Base-by-base conservation (phyloP, 2,888 invertebrate genomes). In the Halictus ligatus region DNA sequence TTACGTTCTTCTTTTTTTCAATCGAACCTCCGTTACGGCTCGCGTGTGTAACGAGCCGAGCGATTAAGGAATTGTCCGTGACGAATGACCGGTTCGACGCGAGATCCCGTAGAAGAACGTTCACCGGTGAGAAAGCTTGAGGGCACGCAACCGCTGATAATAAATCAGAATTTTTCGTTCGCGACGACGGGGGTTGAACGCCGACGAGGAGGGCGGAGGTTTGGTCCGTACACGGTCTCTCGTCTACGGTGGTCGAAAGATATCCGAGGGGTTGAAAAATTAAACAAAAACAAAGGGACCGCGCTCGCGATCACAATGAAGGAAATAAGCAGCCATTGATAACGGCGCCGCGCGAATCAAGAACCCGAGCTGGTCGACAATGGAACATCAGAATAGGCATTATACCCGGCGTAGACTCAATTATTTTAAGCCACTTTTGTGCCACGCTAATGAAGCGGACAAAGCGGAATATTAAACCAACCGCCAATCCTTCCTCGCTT, bases 401-500 rank as follows among this genome's bases (percentile, higher is more conserved):
- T 93, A 94, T 94, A 89, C 92, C 81, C 92, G 87, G 90, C 89
- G 92, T 91, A 93, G 94, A 94, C 94, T 94, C 92, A 94, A 94
- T 94, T 94, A 94, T 94, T 93, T 93, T 92, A 94, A 94, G 93
- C 93, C 91, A 94, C 94, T 94, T 94, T 94, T 94, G 94, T 94
- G 92, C 91, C 84, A 82, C 93, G 91, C 94, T 94, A 94, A 94
- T 94, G 94, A 94, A 93, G 89, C 92, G 92, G 91, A 93, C 92
- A 94, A 94, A 94, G 91, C 89, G 86, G 92, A 92, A 94, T 93
- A 94, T 93, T 92, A 92, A 93, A 92, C 89, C 90, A 82, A 69
- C 83, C 88, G 80, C 80, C 83, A 64, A 84, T 86, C 89, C 83
- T 71, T 84, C 81, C 77, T 82, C 83, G 83, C 89, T 89, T 84